phyloP scores from a whole-genome alignment of 2,888 invertebrate species.

The Nomada flava region DNA sequence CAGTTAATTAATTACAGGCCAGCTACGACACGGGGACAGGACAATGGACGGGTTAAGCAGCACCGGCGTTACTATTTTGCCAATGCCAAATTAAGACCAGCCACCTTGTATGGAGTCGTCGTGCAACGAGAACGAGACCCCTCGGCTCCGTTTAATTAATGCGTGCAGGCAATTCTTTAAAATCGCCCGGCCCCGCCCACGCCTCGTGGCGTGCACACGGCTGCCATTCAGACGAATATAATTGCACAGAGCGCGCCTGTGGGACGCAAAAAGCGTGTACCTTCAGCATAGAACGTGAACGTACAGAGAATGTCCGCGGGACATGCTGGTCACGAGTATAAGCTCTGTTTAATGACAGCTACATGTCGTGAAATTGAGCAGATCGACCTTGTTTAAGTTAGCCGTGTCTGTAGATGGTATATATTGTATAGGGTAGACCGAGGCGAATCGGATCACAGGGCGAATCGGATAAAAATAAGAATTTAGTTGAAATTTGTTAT shows the following conservation, averaged over 20 bases:
- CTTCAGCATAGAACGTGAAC: not conserved
- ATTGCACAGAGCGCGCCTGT: slow-evolving; percentile 5
- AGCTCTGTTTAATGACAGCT: not conserved
- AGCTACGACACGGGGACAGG: slow-evolving; percentile 33
- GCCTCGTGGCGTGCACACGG: slow-evolving; percentile 1
- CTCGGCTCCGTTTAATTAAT: slow-evolving; percentile 53
- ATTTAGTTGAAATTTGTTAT: too few species aligned
- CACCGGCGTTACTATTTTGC: slow-evolving; percentile 49
- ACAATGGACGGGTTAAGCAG: slow-evolving; percentile 43
- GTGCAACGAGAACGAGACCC: slow-evolving; percentile 25
- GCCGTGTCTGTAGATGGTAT: too few species aligned
- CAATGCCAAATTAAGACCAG: slow-evolving; percentile 49
- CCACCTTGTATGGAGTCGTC: slow-evolving; percentile 46
- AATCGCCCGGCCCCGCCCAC: slow-evolving; percentile 33
- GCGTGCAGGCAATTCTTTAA: slow-evolving; percentile 33
- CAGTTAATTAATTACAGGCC: slow-evolving; percentile 50
- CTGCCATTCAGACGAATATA: slow-evolving; percentile 16
- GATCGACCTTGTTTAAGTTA: too few species aligned
- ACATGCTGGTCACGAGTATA: not conserved
- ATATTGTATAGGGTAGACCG: too few species aligned
- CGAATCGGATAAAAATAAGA: too few species aligned
- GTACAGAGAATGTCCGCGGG: not conserved
- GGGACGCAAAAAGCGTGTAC: not conserved
- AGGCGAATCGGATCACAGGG: too few species aligned
- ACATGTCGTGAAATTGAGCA: not conserved